These are phyloP conservation scores for Periphyllus acericola DNA, from an alignment of 2,888 invertebrate genomes.

Conservation along the genomic window DNA sequence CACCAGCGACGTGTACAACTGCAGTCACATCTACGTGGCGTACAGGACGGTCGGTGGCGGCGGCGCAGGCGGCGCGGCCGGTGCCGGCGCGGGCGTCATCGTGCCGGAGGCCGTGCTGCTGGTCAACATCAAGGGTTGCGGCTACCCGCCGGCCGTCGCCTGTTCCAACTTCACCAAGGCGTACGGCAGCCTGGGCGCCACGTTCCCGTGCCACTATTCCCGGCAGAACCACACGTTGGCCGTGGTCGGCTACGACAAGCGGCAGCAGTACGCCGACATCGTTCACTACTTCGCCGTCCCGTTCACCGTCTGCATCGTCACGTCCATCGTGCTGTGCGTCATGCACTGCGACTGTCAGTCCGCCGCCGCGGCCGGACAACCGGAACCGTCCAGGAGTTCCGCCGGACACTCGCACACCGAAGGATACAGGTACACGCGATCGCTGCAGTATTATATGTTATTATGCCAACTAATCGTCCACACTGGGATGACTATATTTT, in stretches of 20 bases:
- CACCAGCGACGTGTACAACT: conserved; percentile 80
- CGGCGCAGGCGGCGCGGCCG: conserved; percentile 54
- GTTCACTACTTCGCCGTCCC: conserved; percentile 86
- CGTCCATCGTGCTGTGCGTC: conserved; percentile 85
- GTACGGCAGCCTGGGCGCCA: conserved; percentile 77
- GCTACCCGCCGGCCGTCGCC: conserved; percentile 81
- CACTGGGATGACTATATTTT: too few relatives aligned
- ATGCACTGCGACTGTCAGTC: conserved; percentile 85
- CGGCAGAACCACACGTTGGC: conserved; percentile 84
- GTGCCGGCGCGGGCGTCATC: conserved; percentile 67
- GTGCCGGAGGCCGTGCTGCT: conserved; percentile 75
- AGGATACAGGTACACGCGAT: conserved; percentile 33
- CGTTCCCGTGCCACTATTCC: conserved; percentile 77
- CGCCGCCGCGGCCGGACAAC: conserved; percentile 68
- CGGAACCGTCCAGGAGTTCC: conserved; percentile 66
- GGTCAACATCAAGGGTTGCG: conserved; percentile 86
- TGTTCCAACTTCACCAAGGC: conserved; percentile 80
- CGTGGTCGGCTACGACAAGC: conserved; percentile 83
- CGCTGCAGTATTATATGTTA: too few relatives aligned
- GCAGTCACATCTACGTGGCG: conserved; percentile 75
- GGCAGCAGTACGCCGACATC: conserved; percentile 83
- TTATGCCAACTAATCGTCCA: too few relatives aligned
- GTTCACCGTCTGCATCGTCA: conserved; percentile 83
- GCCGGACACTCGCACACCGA: conserved; percentile 49
- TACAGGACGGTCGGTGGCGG: conserved; percentile 64